Evolutionary conservation across 1,140 invertebrate genomes (phyloP).

Genomic region (Phortica variegata): DNA sequence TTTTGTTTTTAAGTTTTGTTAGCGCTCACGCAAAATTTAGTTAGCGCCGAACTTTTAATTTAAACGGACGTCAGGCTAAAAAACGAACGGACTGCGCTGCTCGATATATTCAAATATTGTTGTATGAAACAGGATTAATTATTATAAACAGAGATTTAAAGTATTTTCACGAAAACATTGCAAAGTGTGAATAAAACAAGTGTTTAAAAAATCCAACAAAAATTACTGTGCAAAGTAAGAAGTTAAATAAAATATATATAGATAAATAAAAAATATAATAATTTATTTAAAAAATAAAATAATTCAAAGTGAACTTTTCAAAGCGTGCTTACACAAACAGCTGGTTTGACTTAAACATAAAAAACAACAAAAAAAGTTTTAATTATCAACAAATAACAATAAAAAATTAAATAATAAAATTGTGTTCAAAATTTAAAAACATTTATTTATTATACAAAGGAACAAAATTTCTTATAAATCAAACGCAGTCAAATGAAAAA

Average conservation of each 20-base stretch:
- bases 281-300: conserved; percentile 7
- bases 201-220: not conserved
- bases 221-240: too few relatives aligned
- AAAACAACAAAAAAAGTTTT: not conserved
- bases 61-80: conserved; percentile 34
- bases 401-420: conserved; percentile 4
- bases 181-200: conserved; percentile 7
- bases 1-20: conserved; percentile 49
- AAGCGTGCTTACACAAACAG: too few relatives aligned
- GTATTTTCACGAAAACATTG: conserved; percentile 9
- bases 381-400: not conserved
- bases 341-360: not conserved
- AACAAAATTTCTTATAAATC: too few relatives aligned
- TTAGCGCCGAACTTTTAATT: conserved; percentile 42
- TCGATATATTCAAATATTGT: conserved; percentile 20
- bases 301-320: not conserved
- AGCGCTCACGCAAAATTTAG: conserved; percentile 30
- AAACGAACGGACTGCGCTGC: conserved; percentile 4
- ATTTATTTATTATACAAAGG: too few relatives aligned
- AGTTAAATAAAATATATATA: not conserved
- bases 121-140: too few relatives aligned
- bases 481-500: too few relatives aligned
- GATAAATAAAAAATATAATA: not conserved
- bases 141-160: too few relatives aligned
- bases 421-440: conserved; percentile 5